Percentiles rank a stretch among this genome's conserved stretches.
Conservation (phyloP, 2,888 invertebrate genomes). For the Zygothrica quintamaculata region DNA sequence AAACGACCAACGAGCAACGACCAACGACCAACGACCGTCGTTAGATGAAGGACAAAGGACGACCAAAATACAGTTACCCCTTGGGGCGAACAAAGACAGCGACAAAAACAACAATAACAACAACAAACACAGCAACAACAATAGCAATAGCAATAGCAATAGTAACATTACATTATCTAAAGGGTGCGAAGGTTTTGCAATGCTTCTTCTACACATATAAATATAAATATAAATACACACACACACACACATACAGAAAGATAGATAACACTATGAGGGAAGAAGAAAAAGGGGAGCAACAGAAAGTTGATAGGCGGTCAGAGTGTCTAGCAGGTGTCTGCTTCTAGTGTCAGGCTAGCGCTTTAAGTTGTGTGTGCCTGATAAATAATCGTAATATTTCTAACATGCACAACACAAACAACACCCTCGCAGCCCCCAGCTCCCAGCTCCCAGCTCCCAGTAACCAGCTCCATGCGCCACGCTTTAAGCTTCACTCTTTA, state of each 20-base stretch:
- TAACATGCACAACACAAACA: no score
- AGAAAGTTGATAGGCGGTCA: conserved; percentile 66
- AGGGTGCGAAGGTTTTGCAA: conserved; percentile 75
- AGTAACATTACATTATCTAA: conserved; percentile 38
- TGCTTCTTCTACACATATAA: conserved; percentile 43
- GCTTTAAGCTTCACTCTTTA: no score
- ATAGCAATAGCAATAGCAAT: no score
- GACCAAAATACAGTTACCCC: conserved; percentile 36
- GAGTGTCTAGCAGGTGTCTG: conserved; percentile 58
- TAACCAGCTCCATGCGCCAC: no score
- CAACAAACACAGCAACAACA: not conserved
- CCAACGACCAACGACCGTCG: conserved; percentile 20
- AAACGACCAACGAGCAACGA: conserved; percentile 49
- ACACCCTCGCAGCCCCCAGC: no score
- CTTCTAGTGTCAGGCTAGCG: conserved; percentile 37
- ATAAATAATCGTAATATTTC: conserved; percentile 11
- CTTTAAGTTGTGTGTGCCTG: conserved; percentile 23
- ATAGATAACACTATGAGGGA: conserved; percentile 52
- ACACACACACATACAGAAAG: no score
- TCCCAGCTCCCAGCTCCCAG: no score
- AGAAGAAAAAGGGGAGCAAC: no score
- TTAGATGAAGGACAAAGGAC: not conserved
- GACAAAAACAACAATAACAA: no score
- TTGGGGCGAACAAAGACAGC: conserved; percentile 40
- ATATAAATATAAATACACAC: no score